Percentiles rank a stretch among this genome's conserved stretches.
Conservation (phyloP, 1,140 invertebrate genomes). For the Helicoverpa zea region DNA sequence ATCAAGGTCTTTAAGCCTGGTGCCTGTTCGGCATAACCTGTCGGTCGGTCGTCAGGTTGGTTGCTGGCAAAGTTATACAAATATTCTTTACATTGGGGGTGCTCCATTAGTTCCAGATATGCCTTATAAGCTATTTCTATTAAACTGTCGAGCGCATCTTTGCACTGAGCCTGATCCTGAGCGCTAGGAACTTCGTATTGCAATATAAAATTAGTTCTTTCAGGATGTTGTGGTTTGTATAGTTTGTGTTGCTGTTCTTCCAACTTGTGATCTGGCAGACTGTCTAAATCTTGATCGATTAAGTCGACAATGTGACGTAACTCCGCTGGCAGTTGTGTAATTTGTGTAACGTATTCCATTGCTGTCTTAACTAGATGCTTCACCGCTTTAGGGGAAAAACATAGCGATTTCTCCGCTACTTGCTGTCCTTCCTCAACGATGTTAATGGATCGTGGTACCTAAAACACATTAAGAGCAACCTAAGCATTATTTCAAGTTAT, state of each 20-base stretch:
- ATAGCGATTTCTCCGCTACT: neutral
- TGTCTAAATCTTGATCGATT: slow-evolving; percentile 15
- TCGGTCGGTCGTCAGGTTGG: neutral
- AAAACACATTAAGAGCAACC: neutral
- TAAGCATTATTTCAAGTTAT: too few relatives aligned
- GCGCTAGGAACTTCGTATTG: slow-evolving; percentile 37
- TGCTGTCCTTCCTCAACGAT: neutral
- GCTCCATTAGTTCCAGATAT: slow-evolving; percentile 30
- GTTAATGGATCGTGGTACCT: neutral
- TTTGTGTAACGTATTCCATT: slow-evolving; percentile 1
- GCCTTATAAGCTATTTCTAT: slow-evolving; percentile 40
- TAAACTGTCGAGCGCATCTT: slow-evolving; percentile 26
- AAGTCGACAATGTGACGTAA: neutral
- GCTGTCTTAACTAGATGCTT: neutral
- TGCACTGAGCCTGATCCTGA: slow-evolving; percentile 24
- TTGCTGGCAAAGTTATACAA: neutral
- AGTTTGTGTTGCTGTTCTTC: neutral
- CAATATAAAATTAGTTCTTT: slow-evolving; percentile 35
- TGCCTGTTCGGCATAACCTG: neutral
- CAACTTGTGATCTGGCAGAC: neutral
- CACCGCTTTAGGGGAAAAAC: slow-evolving; percentile 3
- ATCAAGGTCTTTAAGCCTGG: slow-evolving; percentile 11
- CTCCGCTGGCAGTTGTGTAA: neutral
- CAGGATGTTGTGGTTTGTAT: neutral
- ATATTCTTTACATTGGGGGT: slow-evolving; percentile 16